Evolutionary conservation across 2,888 invertebrate species (phyloP).

Genomic region (Orgyia antiqua): DNA sequence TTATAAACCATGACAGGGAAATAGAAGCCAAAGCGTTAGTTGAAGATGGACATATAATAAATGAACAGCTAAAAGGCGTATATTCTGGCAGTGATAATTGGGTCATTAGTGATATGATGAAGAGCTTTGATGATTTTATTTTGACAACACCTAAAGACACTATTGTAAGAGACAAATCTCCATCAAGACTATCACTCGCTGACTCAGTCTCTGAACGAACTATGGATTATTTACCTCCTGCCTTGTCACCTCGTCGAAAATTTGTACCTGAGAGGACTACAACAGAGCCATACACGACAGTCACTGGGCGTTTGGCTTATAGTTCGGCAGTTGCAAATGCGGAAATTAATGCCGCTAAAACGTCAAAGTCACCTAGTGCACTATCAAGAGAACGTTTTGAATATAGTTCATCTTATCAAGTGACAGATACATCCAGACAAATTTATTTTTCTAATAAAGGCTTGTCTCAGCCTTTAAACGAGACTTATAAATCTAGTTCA

Average conservation of each 20-base stretch:
- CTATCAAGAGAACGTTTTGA: conserved; percentile 79
- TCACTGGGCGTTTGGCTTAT: conserved; percentile 81
- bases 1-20: conserved; percentile 69
- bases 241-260: conserved; percentile 78
- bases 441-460: conserved; percentile 59
- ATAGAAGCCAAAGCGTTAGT: conserved; percentile 78
- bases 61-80: conserved; percentile 83
- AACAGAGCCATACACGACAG: conserved; percentile 81
- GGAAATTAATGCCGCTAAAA: conserved; percentile 75
- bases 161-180: conserved; percentile 74
- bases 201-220: conserved; percentile 82
- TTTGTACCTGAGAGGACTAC: conserved; percentile 76
- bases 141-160: conserved; percentile 71
- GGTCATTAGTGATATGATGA: conserved; percentile 82
- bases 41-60: conserved; percentile 82
- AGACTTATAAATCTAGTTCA: conserved; percentile 68
- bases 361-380: conserved; percentile 69
- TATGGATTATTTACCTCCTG: conserved; percentile 78
- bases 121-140: conserved; percentile 79
- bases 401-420: conserved; percentile 76
- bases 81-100: conserved; percentile 82
- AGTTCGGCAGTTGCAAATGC: conserved; percentile 82
- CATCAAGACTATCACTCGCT: conserved; percentile 79
- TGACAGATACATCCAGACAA: conserved; percentile 51
- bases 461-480: conserved; percentile 63